Conservation (phyloP, 2,797 vertebrate genomes). For the Nannoperca obscura region DNA sequence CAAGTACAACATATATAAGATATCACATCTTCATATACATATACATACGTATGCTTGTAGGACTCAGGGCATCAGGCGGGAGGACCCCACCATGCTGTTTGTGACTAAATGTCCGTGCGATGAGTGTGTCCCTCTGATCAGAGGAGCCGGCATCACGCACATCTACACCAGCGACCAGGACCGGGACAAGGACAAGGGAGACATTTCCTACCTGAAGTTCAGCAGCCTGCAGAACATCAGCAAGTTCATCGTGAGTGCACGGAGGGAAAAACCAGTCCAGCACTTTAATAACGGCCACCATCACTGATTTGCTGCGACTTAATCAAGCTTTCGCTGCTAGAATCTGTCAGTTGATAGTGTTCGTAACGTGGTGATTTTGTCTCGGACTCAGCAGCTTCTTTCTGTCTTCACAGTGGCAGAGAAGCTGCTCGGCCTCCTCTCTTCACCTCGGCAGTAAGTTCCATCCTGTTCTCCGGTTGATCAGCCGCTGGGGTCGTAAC, state of each 20-base stretch:
- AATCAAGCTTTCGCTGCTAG: not conserved
- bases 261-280: not conserved
- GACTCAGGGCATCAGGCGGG: slow-evolving; percentile 88
- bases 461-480: not conserved
- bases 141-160: slow-evolving; percentile 93
- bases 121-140: slow-evolving; percentile 94
- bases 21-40: no score
- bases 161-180: slow-evolving; percentile 94
- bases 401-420: slow-evolving; percentile 89
- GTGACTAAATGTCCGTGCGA: slow-evolving; percentile 97
- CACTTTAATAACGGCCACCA: no score
- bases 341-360: not conserved
- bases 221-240: slow-evolving; percentile 85
- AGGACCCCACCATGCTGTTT: slow-evolving; percentile 93
- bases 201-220: slow-evolving; percentile 96
- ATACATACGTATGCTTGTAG: slow-evolving; percentile 71
- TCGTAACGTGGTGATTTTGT: not conserved
- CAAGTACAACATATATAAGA: no score
- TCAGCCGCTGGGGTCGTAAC: not conserved
- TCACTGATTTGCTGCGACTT: no score
- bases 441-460: slow-evolving; percentile 73
- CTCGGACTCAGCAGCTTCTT: slow-evolving; percentile 23
- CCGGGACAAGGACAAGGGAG: slow-evolving; percentile 92
- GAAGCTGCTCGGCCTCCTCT: slow-evolving; percentile 54
- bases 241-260: slow-evolving; percentile 91